phyloP scores from a whole-genome alignment of 2,113 vertebrate species.

The Camarhynchus parvulus region DNA sequence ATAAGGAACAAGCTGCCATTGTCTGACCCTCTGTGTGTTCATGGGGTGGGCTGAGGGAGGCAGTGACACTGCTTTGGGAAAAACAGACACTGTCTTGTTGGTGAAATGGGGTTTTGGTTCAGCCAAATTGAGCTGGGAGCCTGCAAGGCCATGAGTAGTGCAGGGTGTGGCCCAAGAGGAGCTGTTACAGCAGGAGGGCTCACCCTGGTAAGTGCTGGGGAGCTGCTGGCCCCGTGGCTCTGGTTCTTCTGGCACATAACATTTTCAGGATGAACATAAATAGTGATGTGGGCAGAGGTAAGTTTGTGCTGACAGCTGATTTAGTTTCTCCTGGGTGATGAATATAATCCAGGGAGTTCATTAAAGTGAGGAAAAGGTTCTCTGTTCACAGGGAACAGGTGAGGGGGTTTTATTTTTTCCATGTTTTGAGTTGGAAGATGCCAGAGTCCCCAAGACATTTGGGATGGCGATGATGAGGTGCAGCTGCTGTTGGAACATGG shows the following conservation, averaged over 20 bases:
- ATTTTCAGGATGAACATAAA: fast-evolving
- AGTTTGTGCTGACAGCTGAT: not conserved
- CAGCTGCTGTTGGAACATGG: not conserved
- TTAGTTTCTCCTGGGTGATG: not conserved
- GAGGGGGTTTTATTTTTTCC: not conserved
- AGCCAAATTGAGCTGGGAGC: not conserved
- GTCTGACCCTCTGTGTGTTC: not conserved
- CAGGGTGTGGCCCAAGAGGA: fast-evolving
- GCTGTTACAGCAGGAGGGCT: not conserved
- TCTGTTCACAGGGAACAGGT: not conserved
- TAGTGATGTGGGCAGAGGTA: not conserved
- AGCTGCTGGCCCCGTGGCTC: not conserved
- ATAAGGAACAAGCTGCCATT: not conserved
- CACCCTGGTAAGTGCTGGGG: not conserved
- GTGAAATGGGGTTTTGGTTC: not conserved
- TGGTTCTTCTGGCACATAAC: not conserved
- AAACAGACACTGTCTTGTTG: not conserved
- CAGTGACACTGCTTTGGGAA: not conserved
- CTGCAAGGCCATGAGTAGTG: not conserved
- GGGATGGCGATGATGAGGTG: not conserved
- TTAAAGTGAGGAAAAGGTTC: not conserved
- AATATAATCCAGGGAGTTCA: not conserved
- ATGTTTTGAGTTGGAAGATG: not conserved
- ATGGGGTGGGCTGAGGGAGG: not conserved
- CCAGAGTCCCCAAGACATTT: not conserved